Evolutionary conservation across 2,113 vertebrate species (phyloP).

Genomic region (Lynx canadensis): DNA sequence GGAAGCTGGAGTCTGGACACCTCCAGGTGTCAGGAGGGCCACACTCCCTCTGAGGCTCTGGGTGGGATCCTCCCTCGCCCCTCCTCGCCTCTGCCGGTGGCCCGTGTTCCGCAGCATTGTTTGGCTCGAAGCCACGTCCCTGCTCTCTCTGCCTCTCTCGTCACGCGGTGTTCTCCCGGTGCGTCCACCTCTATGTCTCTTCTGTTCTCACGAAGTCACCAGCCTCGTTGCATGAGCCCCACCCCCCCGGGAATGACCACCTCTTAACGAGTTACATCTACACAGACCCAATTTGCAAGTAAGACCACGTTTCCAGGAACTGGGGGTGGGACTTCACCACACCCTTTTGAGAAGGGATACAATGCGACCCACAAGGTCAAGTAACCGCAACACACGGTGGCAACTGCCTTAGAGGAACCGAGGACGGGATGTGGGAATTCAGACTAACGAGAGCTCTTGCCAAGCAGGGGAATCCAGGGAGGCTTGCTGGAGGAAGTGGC

Average conservation of each 20-base stretch:
- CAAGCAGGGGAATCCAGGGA: background rate
- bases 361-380: background rate
- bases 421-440: background rate
- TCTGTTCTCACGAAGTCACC: background rate
- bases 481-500: conserved; percentile 15
- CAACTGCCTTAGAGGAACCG: background rate
- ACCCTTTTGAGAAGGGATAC: background rate
- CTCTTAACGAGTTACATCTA: background rate
- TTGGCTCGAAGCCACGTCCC: background rate
- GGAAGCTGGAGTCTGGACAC: background rate
- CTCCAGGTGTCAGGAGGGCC: background rate
- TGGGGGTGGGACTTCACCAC: background rate
- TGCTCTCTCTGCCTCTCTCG: background rate
- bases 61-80: accelerated
- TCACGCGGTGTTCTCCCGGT: accelerated
- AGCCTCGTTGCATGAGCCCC: background rate
- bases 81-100: background rate
- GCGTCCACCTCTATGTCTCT: background rate
- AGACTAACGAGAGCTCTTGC: background rate
- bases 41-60: background rate
- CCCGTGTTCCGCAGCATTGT: accelerated
- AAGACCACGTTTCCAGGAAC: background rate
- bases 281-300: background rate
- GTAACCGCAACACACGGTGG: background rate
- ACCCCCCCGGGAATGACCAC: background rate